phyloP scores from a whole-genome alignment of 2,797 vertebrate species.

The Ambastaia sidthimunki region DNA sequence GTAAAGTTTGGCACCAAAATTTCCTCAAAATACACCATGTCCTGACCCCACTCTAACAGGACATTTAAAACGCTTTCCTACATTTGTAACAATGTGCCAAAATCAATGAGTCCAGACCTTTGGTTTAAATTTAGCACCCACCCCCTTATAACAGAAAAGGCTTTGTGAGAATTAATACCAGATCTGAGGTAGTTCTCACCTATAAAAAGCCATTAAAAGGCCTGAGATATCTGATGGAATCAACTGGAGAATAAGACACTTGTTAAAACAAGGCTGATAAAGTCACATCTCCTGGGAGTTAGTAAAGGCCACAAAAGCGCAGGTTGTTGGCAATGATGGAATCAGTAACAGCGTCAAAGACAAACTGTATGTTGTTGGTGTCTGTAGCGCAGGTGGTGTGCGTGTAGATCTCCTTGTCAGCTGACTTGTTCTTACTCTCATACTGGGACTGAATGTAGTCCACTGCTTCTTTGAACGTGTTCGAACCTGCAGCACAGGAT shows the following conservation, averaged over 20 bases:
- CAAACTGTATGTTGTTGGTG: constrained; percentile 97
- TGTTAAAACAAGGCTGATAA: constrained; percentile 34
- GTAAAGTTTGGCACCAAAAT: constrained; percentile 17
- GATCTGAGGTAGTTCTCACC: not conserved
- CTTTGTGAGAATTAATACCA: constrained; percentile 11
- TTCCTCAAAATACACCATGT: constrained; percentile 2
- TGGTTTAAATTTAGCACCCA: constrained; percentile 24
- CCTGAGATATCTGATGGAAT: not conserved
- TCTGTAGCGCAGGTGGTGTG: constrained; percentile 95
- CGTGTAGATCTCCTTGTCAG: constrained; percentile 90
- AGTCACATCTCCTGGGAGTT: constrained; percentile 59
- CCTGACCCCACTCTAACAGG: not conserved
- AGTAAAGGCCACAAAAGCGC: constrained; percentile 91
- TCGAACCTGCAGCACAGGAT: constrained; percentile 78
- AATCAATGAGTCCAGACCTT: constrained; percentile 41
- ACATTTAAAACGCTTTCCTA: constrained; percentile 11
- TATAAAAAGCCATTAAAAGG: not conserved
- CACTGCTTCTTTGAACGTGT: constrained; percentile 84
- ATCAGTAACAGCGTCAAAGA: constrained; percentile 93
- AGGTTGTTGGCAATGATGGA: constrained; percentile 96
- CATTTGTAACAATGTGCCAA: constrained; percentile 28
- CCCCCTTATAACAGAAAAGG: constrained; percentile 3
- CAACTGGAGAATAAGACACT: not conserved
- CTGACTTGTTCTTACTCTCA: constrained; percentile 92
- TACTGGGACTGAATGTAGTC: constrained; percentile 89